Evolutionary conservation across 92 coral and sea anemone species (phyloP), one percentile per base, ranked within the genome.

Genomic region (Porites lobata): DNA sequence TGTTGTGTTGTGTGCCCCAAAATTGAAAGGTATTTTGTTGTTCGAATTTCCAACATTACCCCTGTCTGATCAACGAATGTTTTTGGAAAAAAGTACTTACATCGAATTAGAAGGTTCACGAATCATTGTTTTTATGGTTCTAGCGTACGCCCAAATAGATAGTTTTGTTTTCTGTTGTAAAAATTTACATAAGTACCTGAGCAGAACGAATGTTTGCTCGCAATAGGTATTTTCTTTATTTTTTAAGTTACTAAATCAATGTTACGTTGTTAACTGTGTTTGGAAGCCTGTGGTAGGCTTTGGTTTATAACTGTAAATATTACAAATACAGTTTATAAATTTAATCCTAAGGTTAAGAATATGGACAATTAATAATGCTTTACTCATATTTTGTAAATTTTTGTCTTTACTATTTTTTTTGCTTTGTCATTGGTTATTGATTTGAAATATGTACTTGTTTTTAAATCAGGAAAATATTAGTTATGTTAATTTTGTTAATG

Each of bases 81-180:
- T 5, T 10, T 20, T 6, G 9, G 3, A 61, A 50, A 50, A 64
- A 8, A 3, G 19, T 65, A 22, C 6, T 38, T 38, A 0, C 47
- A 38, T 38, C 47, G 47, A 38, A 38, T 38, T 38, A 38, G 47
- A 38, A 38, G 47, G 47, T 38, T 38, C 47, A 18, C 10, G 6
- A n/a, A 7, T 62, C n/a, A 62, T 15, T 62, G 9, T 9, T 66
- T 50, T 50, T 14, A 56, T 73, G n/a, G 22, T n/a, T 47, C 24
- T 24, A 15, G 29, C 56, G 8, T 53, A 80, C 85, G 85, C 85
- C 85, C 85, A 50, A 14, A 18, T 80, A 15, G 24, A 67, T 80
- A 65, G 84, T 79, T 80, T 18, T 66, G 85, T 67, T 80, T 66
- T 38, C 24, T 38, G 20, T 52, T 3, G 64, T 50, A 8, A 63